Evolutionary conservation across 2,888 invertebrate species (phyloP), one percentile per base, ranked within the genome.

Genomic region (Crioceris asparagi): DNA sequence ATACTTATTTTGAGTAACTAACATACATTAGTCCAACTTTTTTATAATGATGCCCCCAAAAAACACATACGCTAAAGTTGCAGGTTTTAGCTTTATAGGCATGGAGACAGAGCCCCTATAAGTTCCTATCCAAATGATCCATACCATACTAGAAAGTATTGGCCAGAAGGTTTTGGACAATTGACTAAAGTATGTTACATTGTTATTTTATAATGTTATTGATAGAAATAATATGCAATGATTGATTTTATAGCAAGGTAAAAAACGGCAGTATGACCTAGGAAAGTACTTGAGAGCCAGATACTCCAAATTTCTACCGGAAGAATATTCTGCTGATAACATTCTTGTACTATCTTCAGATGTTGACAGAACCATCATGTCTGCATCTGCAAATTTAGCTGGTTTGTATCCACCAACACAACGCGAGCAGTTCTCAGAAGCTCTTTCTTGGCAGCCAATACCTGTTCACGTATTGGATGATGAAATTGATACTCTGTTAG

Each of bases 341-440:
- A 66, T 81, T 23, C 67, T 66, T 50, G 64, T 81, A 2, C 65
- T 70, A 35, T 83, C 87, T 29, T 87, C 91, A 0, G 85, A 91
- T 64, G 78, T 82, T 11, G 90, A 93, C 64, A 75, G 93, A 17
- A 87, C 91, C 1, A 63, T 92, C 7, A 87, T 87, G 83, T 88
- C 87, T 39, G 92, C 86, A 0, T 72, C 80, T 54, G 70, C 79
- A 1, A 80, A 85, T 59, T 67, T 90, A 44, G 86, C 87, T 35
- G 84, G 84, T 0, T 55, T 85, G 35, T 85, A 75, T 59, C 77
- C 80, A 6, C 80, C 82, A 1, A 48, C 49, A 3, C 68, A 62
- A 0, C 2, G 18, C 2, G 67, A 76, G 46, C 39, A 68, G 1
- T 84, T 83, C 82, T 68, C 27, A 48, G 21, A 56, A 3, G 26